Conservation (phyloP, 2,797 vertebrate species). For the Enteromius mattozi region DNA sequence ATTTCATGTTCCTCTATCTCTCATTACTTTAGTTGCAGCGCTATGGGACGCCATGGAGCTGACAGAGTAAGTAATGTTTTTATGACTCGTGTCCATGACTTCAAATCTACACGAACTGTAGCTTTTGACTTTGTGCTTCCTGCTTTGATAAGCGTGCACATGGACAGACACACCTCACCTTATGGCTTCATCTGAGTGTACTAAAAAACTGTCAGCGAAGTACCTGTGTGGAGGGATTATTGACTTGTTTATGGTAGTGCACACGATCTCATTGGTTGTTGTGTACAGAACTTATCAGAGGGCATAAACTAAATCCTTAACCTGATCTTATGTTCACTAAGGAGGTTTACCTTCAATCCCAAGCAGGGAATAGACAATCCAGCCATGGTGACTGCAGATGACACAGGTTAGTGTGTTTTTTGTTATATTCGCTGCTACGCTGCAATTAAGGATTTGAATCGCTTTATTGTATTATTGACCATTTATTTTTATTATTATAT, state of each 20-base stretch:
- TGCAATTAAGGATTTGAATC: not conserved
- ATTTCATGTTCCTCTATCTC: conserved; percentile 8
- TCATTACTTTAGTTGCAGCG: conserved; percentile 52
- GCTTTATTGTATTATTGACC: not conserved
- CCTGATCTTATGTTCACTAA: conserved; percentile 60
- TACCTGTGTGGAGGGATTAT: conserved; percentile 14
- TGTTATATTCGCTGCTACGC: not conserved
- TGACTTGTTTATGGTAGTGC: conserved; percentile 44
- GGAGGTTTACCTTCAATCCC: conserved; percentile 92
- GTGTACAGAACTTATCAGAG: conserved; percentile 19
- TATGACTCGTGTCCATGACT: not conserved
- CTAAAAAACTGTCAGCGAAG: conserved; percentile 2
- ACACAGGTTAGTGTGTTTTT: conserved; percentile 70
- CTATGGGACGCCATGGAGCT: conserved; percentile 58
- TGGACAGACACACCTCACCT: conserved; percentile 30
- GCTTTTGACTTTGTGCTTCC: conserved; percentile 53
- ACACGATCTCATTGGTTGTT: conserved; percentile 37
- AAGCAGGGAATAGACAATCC: conserved; percentile 96
- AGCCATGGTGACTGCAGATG: conserved; percentile 80
- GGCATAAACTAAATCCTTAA: conserved; percentile 12
- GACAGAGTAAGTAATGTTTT: conserved; percentile 71
- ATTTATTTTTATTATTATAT: not conserved
- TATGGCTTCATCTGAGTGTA: conserved; percentile 25
- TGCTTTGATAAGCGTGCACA: conserved; percentile 51
- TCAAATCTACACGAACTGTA: not conserved